Percentiles rank a stretch among this genome's conserved stretches.
Evolutionary conservation across 2,888 invertebrate species (phyloP).

Genomic region (Reticulitermes lucifugus): DNA sequence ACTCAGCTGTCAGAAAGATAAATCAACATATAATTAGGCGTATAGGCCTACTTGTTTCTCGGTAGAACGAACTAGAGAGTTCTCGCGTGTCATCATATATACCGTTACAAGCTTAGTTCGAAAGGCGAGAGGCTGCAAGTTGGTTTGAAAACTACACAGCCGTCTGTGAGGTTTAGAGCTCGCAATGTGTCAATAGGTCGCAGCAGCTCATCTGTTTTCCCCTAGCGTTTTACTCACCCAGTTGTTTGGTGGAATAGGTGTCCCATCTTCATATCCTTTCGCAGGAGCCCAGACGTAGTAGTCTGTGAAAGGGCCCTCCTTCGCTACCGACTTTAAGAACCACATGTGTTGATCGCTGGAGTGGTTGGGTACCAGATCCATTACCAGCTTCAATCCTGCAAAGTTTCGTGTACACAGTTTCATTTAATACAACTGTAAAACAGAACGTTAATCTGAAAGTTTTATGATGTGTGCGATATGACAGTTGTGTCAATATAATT

Average conservation of each 20-base stretch:
- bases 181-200: too few relatives aligned
- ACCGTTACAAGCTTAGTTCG: neutral
- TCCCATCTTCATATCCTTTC: constrained; percentile 58
- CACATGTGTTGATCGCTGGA: constrained; percentile 64
- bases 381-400: constrained; percentile 56
- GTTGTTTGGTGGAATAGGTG: constrained; percentile 66
- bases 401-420: neutral
- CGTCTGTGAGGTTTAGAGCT: too few relatives aligned
- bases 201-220: too few relatives aligned
- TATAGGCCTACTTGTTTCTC: neutral
- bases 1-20: constrained; percentile 60
- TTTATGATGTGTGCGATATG: too few relatives aligned
- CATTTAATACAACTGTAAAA: neutral
- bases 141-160: too few relatives aligned
- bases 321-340: constrained; percentile 63
- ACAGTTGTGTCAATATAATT: too few relatives aligned
- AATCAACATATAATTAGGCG: neutral
- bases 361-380: constrained; percentile 59
- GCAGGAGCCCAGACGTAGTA: constrained; percentile 67
- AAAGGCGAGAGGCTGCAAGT: too few relatives aligned
- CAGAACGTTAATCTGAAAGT: too few relatives aligned
- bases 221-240: constrained; percentile 62
- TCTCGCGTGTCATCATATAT: neutral
- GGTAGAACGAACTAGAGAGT: neutral
- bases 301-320: constrained; percentile 61